Evolutionary conservation across 2,888 invertebrate species (phyloP), one percentile per base, ranked within the genome.

Genomic region (Mimas tiliae): DNA sequence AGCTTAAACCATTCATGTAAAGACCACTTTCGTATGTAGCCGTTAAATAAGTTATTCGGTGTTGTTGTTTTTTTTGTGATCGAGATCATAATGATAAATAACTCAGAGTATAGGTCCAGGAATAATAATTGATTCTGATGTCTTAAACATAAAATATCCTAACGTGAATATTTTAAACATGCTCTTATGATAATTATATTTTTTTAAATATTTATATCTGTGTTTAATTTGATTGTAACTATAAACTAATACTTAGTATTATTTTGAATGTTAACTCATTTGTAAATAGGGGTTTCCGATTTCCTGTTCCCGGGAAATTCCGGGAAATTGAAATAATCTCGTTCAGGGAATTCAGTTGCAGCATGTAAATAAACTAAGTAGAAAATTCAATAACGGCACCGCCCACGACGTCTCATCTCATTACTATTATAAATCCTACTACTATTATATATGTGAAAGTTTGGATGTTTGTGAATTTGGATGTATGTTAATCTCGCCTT

Each of bases 121-220:
- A 89, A 90, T 88, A 89, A 91, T 91, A 91, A 92, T 92, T 90
- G 90, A 90, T 90, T 91, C 89, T 91, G 93, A 93, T 93, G 92
- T 93, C 93, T 93, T 91, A 90, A 92, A 89, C 89, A 88, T 82
- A 85, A 88, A 85, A 85, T 83, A 83, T 84, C 80, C 77, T 77
- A 78, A 79, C 80, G 82, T 82, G 82, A 80, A 80, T 83, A 80
- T 83, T 79, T 79, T 69, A 71, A 70, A 65, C 47, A 19, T 48
- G 48, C 58, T 47, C 53, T 65, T 65, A 65, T 58, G 58, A 33
- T 34, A 19, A 58, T 38, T 42, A 38, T 48, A 48, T n/a, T 33
- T 47, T 65, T 65, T 47, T 48, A 42, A 52, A 45, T 52, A 64
- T 64, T 45, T 45, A 53, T 47, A 47, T 53, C 64, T 47, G 19